Percentiles rank a stretch among this genome's conserved stretches.
Evolutionary conservation across 2,888 invertebrate genomes (phyloP).

Genomic region (Eutolmus rufibarbis): DNA sequence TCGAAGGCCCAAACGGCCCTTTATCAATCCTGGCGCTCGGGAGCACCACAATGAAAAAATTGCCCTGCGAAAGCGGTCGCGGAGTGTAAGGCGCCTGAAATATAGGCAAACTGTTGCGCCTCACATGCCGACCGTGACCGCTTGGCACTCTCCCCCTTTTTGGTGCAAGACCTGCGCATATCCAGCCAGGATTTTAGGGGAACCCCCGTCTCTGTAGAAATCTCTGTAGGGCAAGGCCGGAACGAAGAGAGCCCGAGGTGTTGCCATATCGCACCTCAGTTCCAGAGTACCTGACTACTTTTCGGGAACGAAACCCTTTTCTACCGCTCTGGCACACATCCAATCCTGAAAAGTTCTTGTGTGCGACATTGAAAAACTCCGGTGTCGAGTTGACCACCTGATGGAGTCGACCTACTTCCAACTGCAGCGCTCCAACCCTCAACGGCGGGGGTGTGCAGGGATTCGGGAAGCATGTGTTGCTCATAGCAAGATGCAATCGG

Average conservation of each 20-base stretch:
- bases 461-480: neutral
- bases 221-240: neutral
- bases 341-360: neutral
- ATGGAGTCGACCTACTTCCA: conserved; percentile 26
- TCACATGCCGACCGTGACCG: conserved; percentile 33
- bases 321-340: neutral
- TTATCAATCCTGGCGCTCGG: neutral
- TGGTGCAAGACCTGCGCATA: neutral
- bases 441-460: neutral
- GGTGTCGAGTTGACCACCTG: conserved; percentile 14
- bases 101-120: conserved; percentile 38
- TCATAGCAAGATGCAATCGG: neutral
- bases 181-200: neutral
- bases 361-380: conserved; percentile 4
- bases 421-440: neutral
- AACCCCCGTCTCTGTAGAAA: neutral
- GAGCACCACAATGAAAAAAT: neutral
- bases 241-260: neutral
- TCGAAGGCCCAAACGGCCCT: neutral
- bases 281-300: neutral
- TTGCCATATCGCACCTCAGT: neutral
- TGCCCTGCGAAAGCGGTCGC: neutral
- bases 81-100: neutral
- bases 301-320: neutral
- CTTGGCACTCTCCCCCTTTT: neutral